Percentiles rank a stretch among this genome's conserved stretches.
phyloP scores from a whole-genome alignment of 2,113 vertebrate species.

The Dendropsophus ebraccatus region DNA sequence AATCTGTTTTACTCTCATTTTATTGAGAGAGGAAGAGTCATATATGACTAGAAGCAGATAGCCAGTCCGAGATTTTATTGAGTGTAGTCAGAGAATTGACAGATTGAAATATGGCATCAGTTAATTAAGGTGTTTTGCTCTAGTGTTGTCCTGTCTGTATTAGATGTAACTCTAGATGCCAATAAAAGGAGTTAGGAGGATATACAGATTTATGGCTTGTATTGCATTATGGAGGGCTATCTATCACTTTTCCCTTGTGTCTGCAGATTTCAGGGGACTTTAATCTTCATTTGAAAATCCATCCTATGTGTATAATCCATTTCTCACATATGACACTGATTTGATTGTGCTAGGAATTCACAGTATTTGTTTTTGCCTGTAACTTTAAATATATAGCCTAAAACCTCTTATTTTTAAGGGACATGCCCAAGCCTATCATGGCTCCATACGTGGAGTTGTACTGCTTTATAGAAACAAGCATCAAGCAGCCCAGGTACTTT shows the following conservation, averaged over 20 bases:
- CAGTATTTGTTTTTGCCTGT: too few species aligned
- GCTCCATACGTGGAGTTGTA: too few species aligned
- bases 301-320: background rate
- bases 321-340: background rate
- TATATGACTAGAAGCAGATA: constrained; percentile 4
- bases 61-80: constrained; percentile 3
- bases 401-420: too few species aligned
- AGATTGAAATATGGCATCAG: constrained; percentile 25
- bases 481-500: too few species aligned
- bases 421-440: too few species aligned
- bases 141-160: constrained; percentile 27
- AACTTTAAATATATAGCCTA: too few species aligned
- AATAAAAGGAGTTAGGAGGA: constrained; percentile 11
- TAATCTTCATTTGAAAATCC: constrained; percentile 36
- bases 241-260: constrained; percentile 25
- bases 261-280: constrained; percentile 5
- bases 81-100: constrained; percentile 23
- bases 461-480: too few species aligned
- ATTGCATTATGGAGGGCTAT: constrained; percentile 1
- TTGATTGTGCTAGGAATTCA: background rate
- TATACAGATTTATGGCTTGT: constrained; percentile 20
- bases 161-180: constrained; percentile 19
- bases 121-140: constrained; percentile 31
- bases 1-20: constrained; percentile 1
- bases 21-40: background rate